Conservation (phyloP, 2,797 vertebrate species). For the Melanotaenia nigrans region DNA sequence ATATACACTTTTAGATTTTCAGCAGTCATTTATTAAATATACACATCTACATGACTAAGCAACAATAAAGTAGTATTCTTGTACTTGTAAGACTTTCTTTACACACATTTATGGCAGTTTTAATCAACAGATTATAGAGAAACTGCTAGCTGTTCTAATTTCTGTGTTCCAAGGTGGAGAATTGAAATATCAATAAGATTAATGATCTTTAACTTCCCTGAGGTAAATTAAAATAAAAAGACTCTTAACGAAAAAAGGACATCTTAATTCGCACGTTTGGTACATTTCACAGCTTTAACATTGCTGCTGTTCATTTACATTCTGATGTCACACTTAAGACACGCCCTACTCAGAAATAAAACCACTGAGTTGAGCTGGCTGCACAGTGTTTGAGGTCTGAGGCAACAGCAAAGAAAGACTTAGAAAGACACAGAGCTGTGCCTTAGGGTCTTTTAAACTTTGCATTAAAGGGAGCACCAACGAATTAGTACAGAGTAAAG, state of each 20-base stretch:
- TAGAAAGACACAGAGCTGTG: not conserved
- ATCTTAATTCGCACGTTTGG: not conserved
- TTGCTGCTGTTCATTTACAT: not conserved
- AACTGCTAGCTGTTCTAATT: not conserved
- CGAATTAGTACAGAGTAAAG: not conserved
- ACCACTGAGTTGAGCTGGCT: not conserved
- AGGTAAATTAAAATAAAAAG: no score
- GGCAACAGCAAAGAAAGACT: not conserved
- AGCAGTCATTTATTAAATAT: not conserved
- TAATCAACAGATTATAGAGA: not conserved
- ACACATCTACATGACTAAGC: not conserved
- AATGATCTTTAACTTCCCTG: not conserved
- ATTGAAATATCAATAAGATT: not conserved
- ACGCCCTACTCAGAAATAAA: not conserved
- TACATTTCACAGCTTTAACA: no score
- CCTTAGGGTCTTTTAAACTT: not conserved
- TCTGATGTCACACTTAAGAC: not conserved
- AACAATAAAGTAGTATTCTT: not conserved
- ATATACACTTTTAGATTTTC: not conserved
- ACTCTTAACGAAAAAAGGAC: not conserved
- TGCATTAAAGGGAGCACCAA: not conserved
- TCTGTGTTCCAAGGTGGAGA: not conserved
- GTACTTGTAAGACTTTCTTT: not conserved
- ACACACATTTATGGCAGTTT: not conserved
- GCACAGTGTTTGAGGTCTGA: not conserved